Conservation (phyloP, 2,888 invertebrate genomes). For the Zygaena filipendulae region DNA sequence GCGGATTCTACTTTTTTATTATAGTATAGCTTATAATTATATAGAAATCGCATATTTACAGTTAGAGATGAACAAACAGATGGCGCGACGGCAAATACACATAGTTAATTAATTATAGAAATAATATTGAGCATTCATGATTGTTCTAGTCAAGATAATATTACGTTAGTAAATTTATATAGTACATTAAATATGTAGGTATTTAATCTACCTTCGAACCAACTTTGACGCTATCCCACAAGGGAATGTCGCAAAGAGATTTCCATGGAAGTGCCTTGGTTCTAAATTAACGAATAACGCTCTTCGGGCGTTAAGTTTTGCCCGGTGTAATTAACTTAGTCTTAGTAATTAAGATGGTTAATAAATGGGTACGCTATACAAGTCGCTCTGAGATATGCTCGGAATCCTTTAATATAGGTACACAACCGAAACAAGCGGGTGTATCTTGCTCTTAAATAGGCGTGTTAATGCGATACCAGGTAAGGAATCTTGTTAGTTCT, state of each 20-base stretch:
- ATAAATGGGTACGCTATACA: slow-evolving; percentile 61
- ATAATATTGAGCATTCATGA: no score
- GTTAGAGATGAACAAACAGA: no score
- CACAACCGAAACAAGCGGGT: slow-evolving; percentile 39
- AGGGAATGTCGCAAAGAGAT: slow-evolving; percentile 47
- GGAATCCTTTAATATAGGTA: slow-evolving; percentile 55
- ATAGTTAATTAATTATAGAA: no score
- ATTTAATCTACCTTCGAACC: no score
- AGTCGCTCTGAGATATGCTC: slow-evolving; percentile 59
- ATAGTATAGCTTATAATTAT: no score
- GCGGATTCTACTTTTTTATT: no score
- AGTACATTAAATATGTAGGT: no score
- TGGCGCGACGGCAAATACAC: no score
- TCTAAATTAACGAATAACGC: slow-evolving; percentile 56
- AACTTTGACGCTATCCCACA: slow-evolving; percentile 36
- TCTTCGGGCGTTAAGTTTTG: slow-evolving; percentile 59
- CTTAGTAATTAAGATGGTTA: slow-evolving; percentile 64
- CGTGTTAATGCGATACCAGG: slow-evolving; percentile 38
- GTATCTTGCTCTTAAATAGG: slow-evolving; percentile 38
- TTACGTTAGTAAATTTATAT: no score
- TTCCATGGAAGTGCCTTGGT: slow-evolving; percentile 35
- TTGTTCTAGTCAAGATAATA: no score
- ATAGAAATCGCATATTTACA: no score
- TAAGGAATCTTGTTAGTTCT: slow-evolving; percentile 34
- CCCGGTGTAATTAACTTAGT: slow-evolving; percentile 58